Evolutionary conservation across 2,888 invertebrate species (phyloP).

Genomic region (Mongoloraphidia duomilia): DNA sequence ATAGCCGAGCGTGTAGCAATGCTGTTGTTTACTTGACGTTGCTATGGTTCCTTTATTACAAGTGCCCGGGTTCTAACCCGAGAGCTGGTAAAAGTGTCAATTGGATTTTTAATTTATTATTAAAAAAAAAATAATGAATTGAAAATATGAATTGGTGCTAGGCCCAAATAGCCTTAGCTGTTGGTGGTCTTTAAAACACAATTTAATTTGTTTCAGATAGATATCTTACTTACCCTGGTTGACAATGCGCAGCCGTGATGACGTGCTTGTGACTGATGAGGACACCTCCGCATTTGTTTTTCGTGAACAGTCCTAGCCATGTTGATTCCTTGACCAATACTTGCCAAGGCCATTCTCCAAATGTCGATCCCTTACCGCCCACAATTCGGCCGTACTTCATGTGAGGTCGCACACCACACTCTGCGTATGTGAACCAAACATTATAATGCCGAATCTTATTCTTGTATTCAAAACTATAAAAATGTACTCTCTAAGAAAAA

Average conservation of each 20-base stretch:
- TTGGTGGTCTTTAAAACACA: no score
- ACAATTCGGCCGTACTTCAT: slow-evolving; percentile 71
- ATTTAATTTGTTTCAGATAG: not conserved
- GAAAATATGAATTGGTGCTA: no score
- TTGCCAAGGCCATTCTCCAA: slow-evolving; percentile 90
- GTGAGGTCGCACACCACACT: slow-evolving; percentile 75
- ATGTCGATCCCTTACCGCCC: slow-evolving; percentile 72
- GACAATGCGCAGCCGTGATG: slow-evolving; percentile 88
- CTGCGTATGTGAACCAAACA: slow-evolving; percentile 31
- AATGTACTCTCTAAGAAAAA: no score
- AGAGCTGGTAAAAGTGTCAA: no score
- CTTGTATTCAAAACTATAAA: not conserved
- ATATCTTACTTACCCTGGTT: slow-evolving; percentile 59
- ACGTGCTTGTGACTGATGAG: slow-evolving; percentile 78
- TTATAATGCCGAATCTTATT: not conserved
- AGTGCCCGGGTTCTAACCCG: no score
- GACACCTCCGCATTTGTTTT: slow-evolving; percentile 91
- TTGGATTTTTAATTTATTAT: no score
- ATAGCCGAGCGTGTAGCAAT: no score
- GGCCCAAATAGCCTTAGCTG: no score
- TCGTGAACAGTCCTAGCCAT: slow-evolving; percentile 85
- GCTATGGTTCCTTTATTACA: no score
- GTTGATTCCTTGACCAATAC: slow-evolving; percentile 83
- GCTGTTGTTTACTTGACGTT: no score
- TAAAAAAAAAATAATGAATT: no score